Conservation (phyloP, 2,113 vertebrate species). For the Chionodraco myersi region DNA sequence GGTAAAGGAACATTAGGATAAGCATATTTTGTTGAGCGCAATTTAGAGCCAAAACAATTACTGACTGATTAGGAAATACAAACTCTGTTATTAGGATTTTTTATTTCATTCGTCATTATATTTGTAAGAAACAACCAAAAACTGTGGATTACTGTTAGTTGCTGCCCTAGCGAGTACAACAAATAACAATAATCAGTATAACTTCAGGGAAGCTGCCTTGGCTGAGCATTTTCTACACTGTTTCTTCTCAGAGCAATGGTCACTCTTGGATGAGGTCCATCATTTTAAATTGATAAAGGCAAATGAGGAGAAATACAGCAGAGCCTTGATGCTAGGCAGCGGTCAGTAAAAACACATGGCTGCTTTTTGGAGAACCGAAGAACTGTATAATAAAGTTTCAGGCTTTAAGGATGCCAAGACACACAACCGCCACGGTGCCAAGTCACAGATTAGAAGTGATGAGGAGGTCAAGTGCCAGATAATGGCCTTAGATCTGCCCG, state of each 20-base stretch:
- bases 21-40: constrained; percentile 41
- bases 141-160: neutral
- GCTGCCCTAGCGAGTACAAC: neutral
- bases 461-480: constrained; percentile 55
- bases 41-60: constrained; percentile 12
- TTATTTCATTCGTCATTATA: neutral
- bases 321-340: constrained; percentile 28
- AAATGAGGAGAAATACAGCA: constrained; percentile 35
- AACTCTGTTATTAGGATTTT: neutral
- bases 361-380: constrained; percentile 47
- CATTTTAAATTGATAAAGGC: constrained; percentile 36
- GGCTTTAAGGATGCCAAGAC: constrained; percentile 38
- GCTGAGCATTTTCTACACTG: constrained; percentile 21
- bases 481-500: constrained; percentile 42
- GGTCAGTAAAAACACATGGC: constrained; percentile 60
- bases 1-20: constrained; percentile 28
- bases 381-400: constrained; percentile 41
- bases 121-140: neutral
- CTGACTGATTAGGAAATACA: neutral
- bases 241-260: constrained; percentile 28
- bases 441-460: constrained; percentile 44
- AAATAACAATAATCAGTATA: neutral
- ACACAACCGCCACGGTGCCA: constrained; percentile 28
- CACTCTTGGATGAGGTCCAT: constrained; percentile 24
- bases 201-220: constrained; percentile 19